These are phyloP conservation scores for Cryptocheilus praepositus DNA, from an alignment of 2,888 invertebrate species.

Conservation along the genomic window DNA sequence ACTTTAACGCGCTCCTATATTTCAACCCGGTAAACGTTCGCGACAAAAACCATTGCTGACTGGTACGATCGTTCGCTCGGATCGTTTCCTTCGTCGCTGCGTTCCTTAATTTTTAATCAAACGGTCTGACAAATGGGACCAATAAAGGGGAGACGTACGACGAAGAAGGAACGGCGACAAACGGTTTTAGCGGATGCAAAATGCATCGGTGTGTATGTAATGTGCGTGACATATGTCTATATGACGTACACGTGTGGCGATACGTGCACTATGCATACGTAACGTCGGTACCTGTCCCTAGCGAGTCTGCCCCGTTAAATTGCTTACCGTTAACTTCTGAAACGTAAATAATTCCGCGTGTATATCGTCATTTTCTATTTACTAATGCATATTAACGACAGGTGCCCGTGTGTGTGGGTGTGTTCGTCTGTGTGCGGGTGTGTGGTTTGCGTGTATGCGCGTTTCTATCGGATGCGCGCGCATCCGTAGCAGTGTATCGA, in stretches of 20 bases:
- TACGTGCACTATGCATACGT: constrained; percentile 2
- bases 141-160: background rate
- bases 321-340: constrained; percentile 22
- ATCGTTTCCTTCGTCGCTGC: no score
- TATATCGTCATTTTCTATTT: constrained; percentile 41
- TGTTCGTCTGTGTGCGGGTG: constrained; percentile 17
- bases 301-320: constrained; percentile 25
- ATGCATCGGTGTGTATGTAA: constrained; percentile 9
- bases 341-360: constrained; percentile 34
- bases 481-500: constrained; percentile 55
- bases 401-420: background rate
- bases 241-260: background rate
- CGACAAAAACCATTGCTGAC: no score
- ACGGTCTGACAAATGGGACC: no score
- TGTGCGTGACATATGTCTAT: background rate
- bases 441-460: constrained; percentile 12
- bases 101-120: no score
- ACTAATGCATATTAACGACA: constrained; percentile 41
- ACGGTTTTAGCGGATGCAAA: constrained; percentile 5
- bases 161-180: constrained; percentile 1
- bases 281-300: background rate
- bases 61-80: no score
- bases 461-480: constrained; percentile 57
- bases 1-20: no score
- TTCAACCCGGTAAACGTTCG: no score